A percentile compares a stretch with the other conserved stretches of the same genome.
Conservation (phyloP, 2,113 vertebrate species). For the Blennius ocellaris region DNA sequence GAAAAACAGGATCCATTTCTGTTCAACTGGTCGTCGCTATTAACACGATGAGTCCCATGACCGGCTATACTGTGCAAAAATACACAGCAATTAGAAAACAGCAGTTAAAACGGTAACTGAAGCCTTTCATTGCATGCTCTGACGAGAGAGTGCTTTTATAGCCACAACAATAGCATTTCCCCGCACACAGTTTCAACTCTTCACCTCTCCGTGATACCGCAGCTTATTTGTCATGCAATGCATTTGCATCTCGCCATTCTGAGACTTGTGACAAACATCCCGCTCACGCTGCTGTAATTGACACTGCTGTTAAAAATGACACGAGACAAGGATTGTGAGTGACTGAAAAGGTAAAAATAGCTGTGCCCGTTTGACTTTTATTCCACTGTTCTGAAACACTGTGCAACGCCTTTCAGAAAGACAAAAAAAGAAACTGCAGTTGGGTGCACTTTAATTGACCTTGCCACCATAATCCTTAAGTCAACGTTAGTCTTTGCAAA, state of each 20-base stretch:
- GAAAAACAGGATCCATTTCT: slow-evolving; percentile 8
- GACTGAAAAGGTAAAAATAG: background rate
- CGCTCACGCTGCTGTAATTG: background rate
- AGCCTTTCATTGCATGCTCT: background rate
- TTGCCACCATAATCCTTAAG: background rate
- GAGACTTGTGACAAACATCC: background rate
- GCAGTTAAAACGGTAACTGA: no score
- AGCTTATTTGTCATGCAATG: background rate
- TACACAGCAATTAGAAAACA: slow-evolving; percentile 1
- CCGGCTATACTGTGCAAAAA: background rate
- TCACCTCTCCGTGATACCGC: no score
- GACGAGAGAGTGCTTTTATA: background rate
- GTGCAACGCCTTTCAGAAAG: background rate
- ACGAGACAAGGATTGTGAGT: background rate
- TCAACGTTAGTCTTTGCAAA: background rate
- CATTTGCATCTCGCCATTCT: background rate
- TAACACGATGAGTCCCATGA: background rate
- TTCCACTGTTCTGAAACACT: background rate
- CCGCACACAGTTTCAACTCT: no score
- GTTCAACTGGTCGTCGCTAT: background rate
- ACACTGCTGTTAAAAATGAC: background rate
- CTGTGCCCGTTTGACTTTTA: background rate
- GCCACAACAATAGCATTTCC: background rate
- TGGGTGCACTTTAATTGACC: background rate
- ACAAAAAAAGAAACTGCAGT: background rate